Evolutionary conservation across 2,113 vertebrate species (phyloP).

Genomic region (Psephotus haematonotus): DNA sequence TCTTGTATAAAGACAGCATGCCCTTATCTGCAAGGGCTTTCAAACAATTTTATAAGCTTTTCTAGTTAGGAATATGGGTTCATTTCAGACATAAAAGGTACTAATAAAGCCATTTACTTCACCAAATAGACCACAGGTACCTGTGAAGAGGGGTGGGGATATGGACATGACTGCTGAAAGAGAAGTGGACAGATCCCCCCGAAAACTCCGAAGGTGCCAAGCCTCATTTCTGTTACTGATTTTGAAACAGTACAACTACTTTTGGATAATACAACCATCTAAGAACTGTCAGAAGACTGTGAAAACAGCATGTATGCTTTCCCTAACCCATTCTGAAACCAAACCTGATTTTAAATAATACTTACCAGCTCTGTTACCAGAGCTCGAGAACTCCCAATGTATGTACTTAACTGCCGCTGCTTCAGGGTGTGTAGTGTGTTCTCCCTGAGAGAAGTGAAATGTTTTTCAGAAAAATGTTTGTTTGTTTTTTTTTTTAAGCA

Average conservation of each 20-base stretch:
- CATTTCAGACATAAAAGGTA: background rate
- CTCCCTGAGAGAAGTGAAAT: constrained; percentile 82
- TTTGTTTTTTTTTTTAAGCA: background rate
- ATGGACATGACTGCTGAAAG: background rate
- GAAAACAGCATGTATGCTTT: background rate
- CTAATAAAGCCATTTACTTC: background rate
- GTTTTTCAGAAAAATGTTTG: background rate
- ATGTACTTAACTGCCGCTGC: constrained; percentile 77
- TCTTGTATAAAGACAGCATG: background rate
- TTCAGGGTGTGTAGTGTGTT: constrained; percentile 92
- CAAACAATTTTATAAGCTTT: background rate
- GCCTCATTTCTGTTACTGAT: background rate
- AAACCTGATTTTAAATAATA: background rate
- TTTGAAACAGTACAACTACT: background rate
- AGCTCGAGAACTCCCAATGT: constrained; percentile 78
- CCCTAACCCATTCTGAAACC: background rate
- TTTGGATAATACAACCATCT: background rate
- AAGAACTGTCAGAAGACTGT: background rate
- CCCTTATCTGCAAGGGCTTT: background rate
- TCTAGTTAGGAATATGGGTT: background rate
- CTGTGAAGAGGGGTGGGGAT: fast-evolving
- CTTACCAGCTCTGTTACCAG: constrained; percentile 95
- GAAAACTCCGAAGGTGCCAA: background rate
- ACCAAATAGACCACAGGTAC: background rate
- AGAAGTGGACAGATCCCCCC: background rate